Evolutionary conservation across 1,140 invertebrate genomes (phyloP).

Genomic region (Drosophila mojavensis): DNA sequence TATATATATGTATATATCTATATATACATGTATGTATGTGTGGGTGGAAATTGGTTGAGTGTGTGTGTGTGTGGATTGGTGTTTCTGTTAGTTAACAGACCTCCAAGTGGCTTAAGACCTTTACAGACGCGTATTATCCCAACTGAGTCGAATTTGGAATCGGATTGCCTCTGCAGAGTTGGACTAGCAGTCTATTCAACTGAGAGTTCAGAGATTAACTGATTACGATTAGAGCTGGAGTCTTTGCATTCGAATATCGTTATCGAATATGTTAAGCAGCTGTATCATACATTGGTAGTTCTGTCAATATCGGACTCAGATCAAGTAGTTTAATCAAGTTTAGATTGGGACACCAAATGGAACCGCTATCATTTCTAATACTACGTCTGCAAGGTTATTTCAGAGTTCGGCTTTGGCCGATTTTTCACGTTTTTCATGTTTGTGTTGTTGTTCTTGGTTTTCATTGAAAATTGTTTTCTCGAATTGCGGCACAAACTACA

Average conservation of each 20-base stretch:
- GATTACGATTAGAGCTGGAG: no score
- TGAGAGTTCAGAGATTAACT: not conserved
- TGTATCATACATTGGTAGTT: no score
- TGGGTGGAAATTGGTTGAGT: no score
- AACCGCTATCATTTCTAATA: not conserved
- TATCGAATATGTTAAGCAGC: no score
- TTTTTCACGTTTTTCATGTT: constrained; percentile 3
- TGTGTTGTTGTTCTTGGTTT: constrained; percentile 11
- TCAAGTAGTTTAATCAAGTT: no score
- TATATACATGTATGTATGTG: not conserved
- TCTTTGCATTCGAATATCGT: no score
- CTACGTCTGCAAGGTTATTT: constrained; percentile 14
- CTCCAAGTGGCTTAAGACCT: not conserved
- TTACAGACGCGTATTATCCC: not conserved
- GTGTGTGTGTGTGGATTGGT: constrained; percentile 3
- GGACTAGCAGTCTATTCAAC: not conserved
- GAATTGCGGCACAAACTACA: constrained; percentile 84
- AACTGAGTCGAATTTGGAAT: not conserved
- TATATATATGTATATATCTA: not conserved
- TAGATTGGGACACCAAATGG: no score
- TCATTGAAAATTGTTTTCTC: constrained; percentile 26
- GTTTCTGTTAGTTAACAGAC: not conserved
- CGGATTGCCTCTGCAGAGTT: not conserved
- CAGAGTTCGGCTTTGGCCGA: constrained; percentile 1
- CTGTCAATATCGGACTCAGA: no score